Evolutionary conservation across 2,888 invertebrate species (phyloP), one percentile per base, ranked within the genome.

Genomic region (Conops quadrifasciatus): DNA sequence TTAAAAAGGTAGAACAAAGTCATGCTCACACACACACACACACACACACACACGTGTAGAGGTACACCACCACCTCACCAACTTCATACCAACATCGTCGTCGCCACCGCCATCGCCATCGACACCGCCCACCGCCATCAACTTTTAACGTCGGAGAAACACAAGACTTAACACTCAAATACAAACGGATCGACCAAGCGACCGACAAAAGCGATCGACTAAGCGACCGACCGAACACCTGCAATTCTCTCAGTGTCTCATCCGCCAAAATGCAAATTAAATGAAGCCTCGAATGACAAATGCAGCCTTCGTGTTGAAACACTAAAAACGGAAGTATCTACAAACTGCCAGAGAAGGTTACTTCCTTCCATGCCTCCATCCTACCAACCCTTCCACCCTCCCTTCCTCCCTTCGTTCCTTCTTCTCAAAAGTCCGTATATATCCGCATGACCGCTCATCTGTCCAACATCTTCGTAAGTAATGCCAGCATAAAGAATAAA

Each of bases 201-300:
- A 36, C 36, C 36, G 9, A 36, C 36, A 4, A 4, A 36, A 36
- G n/a, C 1, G n/a, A 28, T 7, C 19, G 9, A 26, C 1, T 16
- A 30, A 24, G 30, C n/a, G 30, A 13, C 2, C 21, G 21, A 3
- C 45, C 47, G 24, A 24, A 15, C 26, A 24, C 67, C 43, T 45
- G 43, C 43, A n/a, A 21, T 24, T 7, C 58, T 24, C 36, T 26
- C 16, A 15, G 11, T 21, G 36, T 21, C 58, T 28, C 28, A 28
- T 59, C 49, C 67, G 64, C 68, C 65, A 71, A 73, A 74, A 76
- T 75, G 76, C 71, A 75, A 73, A 77, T 77, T 75, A 74, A 77
- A 77, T 76, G 72, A 72, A 74, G 73, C 73, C 71, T 73, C 65
- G 60, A 68, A 68, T 68, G 68, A 68, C 68, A 68, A 68, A 68